These are phyloP conservation scores for Gymnarchus niloticus DNA, from an alignment of 2,113 vertebrate genomes.

Conservation along the genomic window DNA sequence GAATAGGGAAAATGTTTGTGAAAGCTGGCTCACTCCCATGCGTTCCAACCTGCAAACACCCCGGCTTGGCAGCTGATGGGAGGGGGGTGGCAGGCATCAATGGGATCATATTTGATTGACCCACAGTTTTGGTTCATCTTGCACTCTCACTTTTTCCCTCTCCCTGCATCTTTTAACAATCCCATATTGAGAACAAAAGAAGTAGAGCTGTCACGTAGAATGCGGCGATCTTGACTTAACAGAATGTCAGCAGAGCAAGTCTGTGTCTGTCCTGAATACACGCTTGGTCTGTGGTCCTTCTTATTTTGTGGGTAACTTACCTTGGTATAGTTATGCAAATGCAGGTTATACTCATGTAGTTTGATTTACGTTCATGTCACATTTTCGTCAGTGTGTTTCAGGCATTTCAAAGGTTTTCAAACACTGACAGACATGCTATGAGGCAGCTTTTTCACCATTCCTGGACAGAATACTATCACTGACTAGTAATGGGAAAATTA, in stretches of 20 bases:
- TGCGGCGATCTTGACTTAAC: neutral
- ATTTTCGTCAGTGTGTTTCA: neutral
- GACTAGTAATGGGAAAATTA: neutral
- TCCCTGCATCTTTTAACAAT: neutral
- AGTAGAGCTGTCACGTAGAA: neutral
- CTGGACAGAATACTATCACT: neutral
- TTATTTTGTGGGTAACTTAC: neutral
- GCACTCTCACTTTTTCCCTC: neutral
- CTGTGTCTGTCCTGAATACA: neutral
- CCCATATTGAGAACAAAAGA: neutral
- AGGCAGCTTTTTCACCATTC: neutral
- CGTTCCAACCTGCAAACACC: neutral
- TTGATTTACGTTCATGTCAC: constrained; percentile 12
- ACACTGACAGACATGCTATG: neutral
- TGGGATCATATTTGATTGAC: neutral
- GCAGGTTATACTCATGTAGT: neutral
- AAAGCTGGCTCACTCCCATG: neutral
- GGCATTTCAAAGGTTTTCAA: neutral
- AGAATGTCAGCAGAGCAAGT: neutral
- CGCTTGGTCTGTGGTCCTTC: neutral
- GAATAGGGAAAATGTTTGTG: neutral
- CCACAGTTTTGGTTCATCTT: constrained; percentile 7
- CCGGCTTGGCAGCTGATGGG: neutral
- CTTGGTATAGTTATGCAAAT: neutral
- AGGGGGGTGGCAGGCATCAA: neutral